Evolutionary conservation across 2,797 vertebrate genomes (phyloP).

Genomic region (Ctenochaetus hawaiiensis): DNA sequence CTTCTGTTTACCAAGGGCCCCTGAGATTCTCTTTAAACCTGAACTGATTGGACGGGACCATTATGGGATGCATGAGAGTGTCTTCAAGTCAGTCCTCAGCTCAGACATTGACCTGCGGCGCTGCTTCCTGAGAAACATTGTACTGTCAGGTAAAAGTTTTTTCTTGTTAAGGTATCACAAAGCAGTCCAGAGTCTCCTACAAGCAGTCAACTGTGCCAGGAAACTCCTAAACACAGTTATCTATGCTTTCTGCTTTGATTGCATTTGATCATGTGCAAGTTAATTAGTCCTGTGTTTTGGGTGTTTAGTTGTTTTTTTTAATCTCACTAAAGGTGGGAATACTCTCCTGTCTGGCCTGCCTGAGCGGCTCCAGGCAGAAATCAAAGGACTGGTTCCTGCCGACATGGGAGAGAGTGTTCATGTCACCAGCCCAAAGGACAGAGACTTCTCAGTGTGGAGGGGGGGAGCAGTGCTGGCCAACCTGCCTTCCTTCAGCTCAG

Average conservation of each 20-base stretch:
- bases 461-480: slow-evolving; percentile 83
- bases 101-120: slow-evolving; percentile 85
- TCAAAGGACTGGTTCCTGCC: slow-evolving; percentile 63
- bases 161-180: slow-evolving; percentile 1
- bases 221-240: background rate
- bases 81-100: slow-evolving; percentile 83
- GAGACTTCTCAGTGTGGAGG: slow-evolving; percentile 84
- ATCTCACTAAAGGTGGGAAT: slow-evolving; percentile 81
- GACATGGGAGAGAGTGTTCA: slow-evolving; percentile 57
- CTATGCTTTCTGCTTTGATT: background rate
- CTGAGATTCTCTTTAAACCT: slow-evolving; percentile 86
- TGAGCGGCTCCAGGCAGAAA: slow-evolving; percentile 80
- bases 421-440: slow-evolving; percentile 75
- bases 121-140: slow-evolving; percentile 80
- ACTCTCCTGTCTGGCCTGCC: slow-evolving; percentile 82
- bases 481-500: slow-evolving; percentile 62
- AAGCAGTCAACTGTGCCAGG: background rate
- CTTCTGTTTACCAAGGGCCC: slow-evolving; percentile 70
- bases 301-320: too few species aligned
- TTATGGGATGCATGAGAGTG: slow-evolving; percentile 84
- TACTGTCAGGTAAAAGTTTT: slow-evolving; percentile 81
- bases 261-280: background rate
- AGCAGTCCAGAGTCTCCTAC: background rate
- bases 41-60: slow-evolving; percentile 86
- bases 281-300: too few species aligned